Evolutionary conservation across 2,113 vertebrate genomes (phyloP), one percentile per base, ranked within the genome.

Genomic region (Ranitomeya variabilis): DNA sequence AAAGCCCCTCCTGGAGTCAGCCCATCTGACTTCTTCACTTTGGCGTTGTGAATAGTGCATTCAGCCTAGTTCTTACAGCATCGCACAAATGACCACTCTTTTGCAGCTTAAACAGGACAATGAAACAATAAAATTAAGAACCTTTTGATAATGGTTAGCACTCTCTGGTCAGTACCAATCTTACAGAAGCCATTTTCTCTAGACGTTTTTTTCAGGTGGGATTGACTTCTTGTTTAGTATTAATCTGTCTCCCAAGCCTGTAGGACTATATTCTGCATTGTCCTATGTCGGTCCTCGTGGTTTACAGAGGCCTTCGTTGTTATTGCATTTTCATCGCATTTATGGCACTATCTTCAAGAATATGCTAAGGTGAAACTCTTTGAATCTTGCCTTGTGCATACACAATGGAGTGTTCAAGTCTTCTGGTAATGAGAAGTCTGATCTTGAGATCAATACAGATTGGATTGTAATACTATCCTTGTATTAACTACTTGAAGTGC

Each of bases 401-500:
- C 81, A 83, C 37, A 84, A 83, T 83, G 26, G 55, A 84, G 52
- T 71, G 64, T 84, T 84, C 62, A 71, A 54, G 66, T 23, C 37
- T 69, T 84, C 45, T 69, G 82, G 54, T 66, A 84, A 84, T 84
- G 82, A 71, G 64, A 84, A 71, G 82, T 84, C 82, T 84, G 21
- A 84, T 71, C 37, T 71, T 26, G 45, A 69, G 82, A 84, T 84
- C 82, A 84, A 84, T 84, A 84, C 66, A 84, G 82, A 55, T 69
- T 84, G 26, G 23, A 83, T 83, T 64, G 16, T 37, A 80, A 83
- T 66, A 64, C 60, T 69, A 71, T 31, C 51, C n/a, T 69, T 84
- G 62, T 71, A 71, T 66, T 52, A 16, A 55, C 45, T 71, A 54
- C n/a, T 26, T 54, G 21, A 66, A 23, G 26, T 52, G 81, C 45